These are phyloP conservation scores for Elephas maximus DNA, from an alignment of 2,113 vertebrate genomes.

Conservation along the genomic window DNA sequence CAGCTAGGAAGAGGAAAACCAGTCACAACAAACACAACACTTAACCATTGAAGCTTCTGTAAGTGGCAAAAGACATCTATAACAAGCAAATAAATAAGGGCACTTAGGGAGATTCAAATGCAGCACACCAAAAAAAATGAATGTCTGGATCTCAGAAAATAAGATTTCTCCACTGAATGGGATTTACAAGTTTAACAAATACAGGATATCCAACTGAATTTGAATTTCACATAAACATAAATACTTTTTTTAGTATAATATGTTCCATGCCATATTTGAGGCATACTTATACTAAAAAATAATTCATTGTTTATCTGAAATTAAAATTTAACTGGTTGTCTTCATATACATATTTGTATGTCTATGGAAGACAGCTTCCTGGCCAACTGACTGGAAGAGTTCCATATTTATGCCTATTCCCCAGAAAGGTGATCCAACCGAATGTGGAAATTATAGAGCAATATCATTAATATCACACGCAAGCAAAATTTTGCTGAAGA, in stretches of 20 bases:
- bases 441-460: too few relatives aligned
- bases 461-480: too few relatives aligned
- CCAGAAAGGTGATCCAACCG: too few relatives aligned
- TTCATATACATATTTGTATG: not conserved
- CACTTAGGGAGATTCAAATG: not conserved
- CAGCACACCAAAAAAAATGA: not conserved
- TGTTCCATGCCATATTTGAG: not conserved
- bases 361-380: too few relatives aligned
- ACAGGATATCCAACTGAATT: not conserved
- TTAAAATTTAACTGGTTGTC: not conserved
- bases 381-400: too few relatives aligned
- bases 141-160: not conserved
- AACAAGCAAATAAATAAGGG: not conserved
- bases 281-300: not conserved
- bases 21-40: constrained; percentile 1
- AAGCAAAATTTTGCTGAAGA: too few relatives aligned
- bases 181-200: not conserved
- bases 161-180: not conserved
- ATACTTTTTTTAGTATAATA: not conserved
- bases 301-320: not conserved
- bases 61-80: not conserved
- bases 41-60: not conserved
- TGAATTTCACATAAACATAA: constrained; percentile 16
- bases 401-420: too few relatives aligned
- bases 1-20: not conserved